Base-by-base conservation (phyloP, 2,113 vertebrate genomes). In the Seriola aureovittata region DNA sequence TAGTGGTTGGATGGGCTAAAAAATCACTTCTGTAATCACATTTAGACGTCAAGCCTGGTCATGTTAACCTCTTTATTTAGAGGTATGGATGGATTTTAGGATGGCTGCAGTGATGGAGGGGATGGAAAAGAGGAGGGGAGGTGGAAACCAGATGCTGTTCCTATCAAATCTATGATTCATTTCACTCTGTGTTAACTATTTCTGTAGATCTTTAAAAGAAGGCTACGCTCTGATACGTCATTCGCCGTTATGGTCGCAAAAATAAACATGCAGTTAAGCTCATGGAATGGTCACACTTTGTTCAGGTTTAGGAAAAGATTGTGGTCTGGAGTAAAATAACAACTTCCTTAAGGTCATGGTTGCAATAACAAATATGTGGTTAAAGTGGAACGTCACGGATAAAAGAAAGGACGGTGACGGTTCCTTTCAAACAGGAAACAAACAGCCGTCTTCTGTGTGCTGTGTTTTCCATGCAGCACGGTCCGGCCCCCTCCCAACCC, bases 41-140 rank as follows among this genome's bases (percentile, higher is more conserved):
- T 92, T 90, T 90, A 69, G 80, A 80, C 23, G 80, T 81, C 75
- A 80, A 72, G 84, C 82, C 83, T 70, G 71, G 81, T 89, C 89
- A 92, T 91, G 91, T 92, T 92, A 88, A 90, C 89, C 88, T 85
- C 89, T 92, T 91, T 91, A 92, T 92, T 91, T 88, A 92, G 85
- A 88, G 84, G 85, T 80, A 88, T 81, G 74, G 89, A 89, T 85
- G 77, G 89, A 86, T 89, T 89, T 90, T 86, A 81, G 78, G 87
- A 80, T 75, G 85, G 76, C 78, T 85, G 72, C 75, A 85, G 46
- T 78, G 78, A 88, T 65, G 73, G 76, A 81, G 64, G 29, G 34
- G 85, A 79, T 71, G 44, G 79, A 59, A 59, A 74, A 59, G 29
- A 60, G 21, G 14, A 54, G 25, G 34, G 60, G 19, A 29, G 60